Conservation (phyloP, 2,797 vertebrate genomes). For the Anisognathus igniventris region DNA sequence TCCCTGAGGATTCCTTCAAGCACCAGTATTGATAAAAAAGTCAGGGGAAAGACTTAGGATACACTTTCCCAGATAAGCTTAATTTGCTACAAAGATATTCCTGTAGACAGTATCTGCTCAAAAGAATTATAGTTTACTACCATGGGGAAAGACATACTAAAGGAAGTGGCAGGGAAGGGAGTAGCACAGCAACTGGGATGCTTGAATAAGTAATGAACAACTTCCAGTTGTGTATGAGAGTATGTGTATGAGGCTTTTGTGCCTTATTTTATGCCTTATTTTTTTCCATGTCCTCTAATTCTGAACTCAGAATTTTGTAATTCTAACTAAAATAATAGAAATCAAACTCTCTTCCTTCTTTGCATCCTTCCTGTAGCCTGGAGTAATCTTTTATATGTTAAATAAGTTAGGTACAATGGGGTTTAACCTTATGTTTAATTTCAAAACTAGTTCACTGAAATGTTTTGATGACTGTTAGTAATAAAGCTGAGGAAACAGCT, state of each 20-base stretch:
- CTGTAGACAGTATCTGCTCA: background rate
- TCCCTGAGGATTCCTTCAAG: background rate
- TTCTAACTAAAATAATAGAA: background rate
- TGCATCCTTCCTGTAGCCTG: background rate
- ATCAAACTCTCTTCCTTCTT: background rate
- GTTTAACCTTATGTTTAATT: background rate
- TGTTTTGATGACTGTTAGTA: background rate
- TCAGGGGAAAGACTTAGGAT: background rate
- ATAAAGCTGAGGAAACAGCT: background rate
- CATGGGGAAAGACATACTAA: background rate
- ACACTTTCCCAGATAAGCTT: background rate
- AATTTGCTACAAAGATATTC: background rate
- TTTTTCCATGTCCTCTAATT: background rate
- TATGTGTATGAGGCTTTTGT: too few species aligned
- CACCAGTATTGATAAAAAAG: background rate
- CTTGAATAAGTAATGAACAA: background rate
- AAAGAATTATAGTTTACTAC: background rate
- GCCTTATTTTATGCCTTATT: background rate
- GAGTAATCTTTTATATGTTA: background rate
- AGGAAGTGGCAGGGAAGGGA: background rate
- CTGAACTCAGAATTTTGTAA: background rate
- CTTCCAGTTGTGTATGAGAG: background rate
- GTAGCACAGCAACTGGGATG: background rate
- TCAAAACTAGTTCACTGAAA: background rate
- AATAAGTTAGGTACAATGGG: background rate